Percentiles rank a stretch among this genome's conserved stretches.
phyloP scores from a whole-genome alignment of 1,140 invertebrate species.

The Ceratina australensis region DNA sequence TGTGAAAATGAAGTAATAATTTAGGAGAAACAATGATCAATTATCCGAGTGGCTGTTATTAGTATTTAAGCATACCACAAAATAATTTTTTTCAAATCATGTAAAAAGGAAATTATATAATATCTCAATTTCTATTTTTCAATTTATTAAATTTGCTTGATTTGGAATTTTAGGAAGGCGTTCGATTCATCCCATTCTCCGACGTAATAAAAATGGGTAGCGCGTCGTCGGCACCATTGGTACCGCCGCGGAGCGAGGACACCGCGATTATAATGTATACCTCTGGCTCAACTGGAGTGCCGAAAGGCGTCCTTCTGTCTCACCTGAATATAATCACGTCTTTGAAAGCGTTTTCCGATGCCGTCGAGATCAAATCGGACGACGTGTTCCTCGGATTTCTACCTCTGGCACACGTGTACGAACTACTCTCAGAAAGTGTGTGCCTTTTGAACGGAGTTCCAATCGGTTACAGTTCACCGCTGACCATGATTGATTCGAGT shows the following conservation, averaged over 20 bases:
- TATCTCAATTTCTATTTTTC: too few species aligned
- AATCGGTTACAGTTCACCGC: conserved; percentile 97
- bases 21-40: too few species aligned
- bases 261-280: conserved; percentile 98
- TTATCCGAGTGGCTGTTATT: too few species aligned
- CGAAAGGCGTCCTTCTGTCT: conserved; percentile 92
- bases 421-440: conserved; percentile 90
- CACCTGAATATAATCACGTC: conserved; percentile 95
- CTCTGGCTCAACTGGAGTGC: conserved; percentile 94
- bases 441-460: conserved; percentile 91
- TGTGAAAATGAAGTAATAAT: too few species aligned
- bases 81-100: too few species aligned
- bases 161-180: conserved; percentile 64
- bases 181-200: conserved; percentile 68
- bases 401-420: conserved; percentile 98
- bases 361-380: conserved; percentile 84
- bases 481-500: conserved; percentile 96
- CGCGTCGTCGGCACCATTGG: conserved; percentile 70
- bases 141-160: background rate
- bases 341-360: conserved; percentile 92
- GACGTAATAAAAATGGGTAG: conserved; percentile 68
- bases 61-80: too few species aligned
- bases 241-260: conserved; percentile 85
- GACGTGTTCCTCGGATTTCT: conserved; percentile 97
- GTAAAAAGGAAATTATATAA: too few species aligned